Conservation (phyloP, 2,113 vertebrate species). For the Phrynocephalus versicolor region DNA sequence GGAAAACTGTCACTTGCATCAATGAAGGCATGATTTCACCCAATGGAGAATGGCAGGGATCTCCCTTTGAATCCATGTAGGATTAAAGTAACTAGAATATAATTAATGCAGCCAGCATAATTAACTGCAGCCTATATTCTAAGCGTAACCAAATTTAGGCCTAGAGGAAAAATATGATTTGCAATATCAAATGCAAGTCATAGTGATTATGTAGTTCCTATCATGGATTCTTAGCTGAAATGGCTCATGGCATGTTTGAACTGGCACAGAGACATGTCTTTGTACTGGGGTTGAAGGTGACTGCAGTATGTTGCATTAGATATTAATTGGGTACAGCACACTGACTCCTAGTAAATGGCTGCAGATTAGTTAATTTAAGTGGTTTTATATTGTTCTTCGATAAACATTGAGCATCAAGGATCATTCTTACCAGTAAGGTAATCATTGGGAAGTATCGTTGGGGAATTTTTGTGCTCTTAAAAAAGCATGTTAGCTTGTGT, state of each 20-base stretch:
- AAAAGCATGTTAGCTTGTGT: not conserved
- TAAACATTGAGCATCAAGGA: conserved; percentile 35
- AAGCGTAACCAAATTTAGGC: conserved; percentile 14
- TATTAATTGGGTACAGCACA: conserved; percentile 30
- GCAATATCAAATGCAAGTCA: conserved; percentile 50
- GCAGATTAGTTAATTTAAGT: conserved; percentile 13
- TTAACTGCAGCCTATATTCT: conserved; percentile 22
- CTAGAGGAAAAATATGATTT: conserved; percentile 40
- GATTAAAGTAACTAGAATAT: conserved; percentile 45
- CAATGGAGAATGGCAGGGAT: conserved; percentile 39
- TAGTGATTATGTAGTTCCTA: conserved; percentile 43
- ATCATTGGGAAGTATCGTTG: too few relatives aligned
- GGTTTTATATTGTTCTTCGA: conserved; percentile 3
- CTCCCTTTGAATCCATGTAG: conserved; percentile 46
- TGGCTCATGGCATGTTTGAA: conserved; percentile 35
- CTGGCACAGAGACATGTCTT: conserved; percentile 40
- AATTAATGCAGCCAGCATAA: conserved; percentile 25
- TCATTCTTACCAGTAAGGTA: not conserved
- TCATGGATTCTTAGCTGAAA: conserved; percentile 27
- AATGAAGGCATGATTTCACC: conserved; percentile 2
- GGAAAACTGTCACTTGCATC: not conserved
- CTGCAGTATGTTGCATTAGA: conserved; percentile 38
- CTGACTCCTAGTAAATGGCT: conserved; percentile 50
- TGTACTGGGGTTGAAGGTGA: conserved; percentile 51
- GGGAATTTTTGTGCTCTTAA: not conserved